Conservation (phyloP, 2,113 vertebrate species). For the Emydura subglobosa region DNA sequence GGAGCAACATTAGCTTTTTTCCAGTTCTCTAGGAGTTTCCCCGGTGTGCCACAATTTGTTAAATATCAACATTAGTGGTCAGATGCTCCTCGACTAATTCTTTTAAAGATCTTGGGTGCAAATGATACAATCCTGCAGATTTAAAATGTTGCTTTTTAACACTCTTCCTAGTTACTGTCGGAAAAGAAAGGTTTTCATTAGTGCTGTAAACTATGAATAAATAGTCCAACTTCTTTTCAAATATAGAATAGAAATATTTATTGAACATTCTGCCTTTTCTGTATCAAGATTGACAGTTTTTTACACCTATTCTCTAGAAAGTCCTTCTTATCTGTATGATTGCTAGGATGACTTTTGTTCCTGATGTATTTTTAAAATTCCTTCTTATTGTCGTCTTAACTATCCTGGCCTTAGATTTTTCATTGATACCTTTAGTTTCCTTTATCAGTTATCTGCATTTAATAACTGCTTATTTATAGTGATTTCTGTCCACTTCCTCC, state of each 20-base stretch:
- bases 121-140: background rate
- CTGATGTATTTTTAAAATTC: background rate
- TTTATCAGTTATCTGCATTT: background rate
- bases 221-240: background rate
- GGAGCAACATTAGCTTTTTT: accelerated
- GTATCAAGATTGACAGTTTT: background rate
- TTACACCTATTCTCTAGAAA: background rate
- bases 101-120: accelerated
- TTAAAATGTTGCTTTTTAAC: background rate
- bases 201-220: background rate
- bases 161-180: background rate
- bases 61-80: background rate
- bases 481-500: no score
- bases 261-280: background rate
- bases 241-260: background rate
- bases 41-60: background rate
- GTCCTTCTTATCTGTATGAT: accelerated
- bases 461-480: accelerated
- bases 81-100: background rate
- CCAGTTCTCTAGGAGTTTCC: accelerated
- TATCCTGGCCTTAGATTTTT: no score
- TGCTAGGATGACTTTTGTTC: background rate
- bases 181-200: background rate
- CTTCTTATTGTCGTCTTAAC: background rate
- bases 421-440: background rate